Percentiles rank a stretch among this genome's conserved stretches.
Conservation (phyloP, 2,797 vertebrate species). For the Chloroceryle inda region DNA sequence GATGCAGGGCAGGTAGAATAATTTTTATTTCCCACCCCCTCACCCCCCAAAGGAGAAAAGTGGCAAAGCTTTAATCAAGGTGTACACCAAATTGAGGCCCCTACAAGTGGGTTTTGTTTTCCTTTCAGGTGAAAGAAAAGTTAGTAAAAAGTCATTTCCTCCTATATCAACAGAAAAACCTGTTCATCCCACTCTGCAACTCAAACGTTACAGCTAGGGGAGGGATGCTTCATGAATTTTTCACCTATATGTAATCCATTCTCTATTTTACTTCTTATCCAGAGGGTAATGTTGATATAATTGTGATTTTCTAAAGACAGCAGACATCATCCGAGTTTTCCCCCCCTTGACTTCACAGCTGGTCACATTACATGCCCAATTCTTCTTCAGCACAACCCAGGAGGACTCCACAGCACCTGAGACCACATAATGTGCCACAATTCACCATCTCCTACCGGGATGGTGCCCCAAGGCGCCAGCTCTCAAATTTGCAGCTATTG, state of each 20-base stretch:
- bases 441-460: accelerated
- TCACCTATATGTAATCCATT: neutral
- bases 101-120: neutral
- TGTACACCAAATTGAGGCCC: neutral
- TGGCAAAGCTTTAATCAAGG: neutral
- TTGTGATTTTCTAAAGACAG: neutral
- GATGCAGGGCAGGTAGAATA: neutral
- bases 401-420: neutral
- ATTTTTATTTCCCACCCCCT: neutral
- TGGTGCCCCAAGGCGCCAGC: neutral
- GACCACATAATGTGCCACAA: accelerated
- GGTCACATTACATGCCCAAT: accelerated
- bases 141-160: neutral
- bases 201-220: neutral
- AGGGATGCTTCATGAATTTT: neutral
- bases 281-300: neutral
- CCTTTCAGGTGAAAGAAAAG: accelerated
- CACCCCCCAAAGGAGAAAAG: no score
- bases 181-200: neutral
- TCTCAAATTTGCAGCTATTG: neutral
- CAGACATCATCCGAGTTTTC: neutral
- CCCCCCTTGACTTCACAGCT: neutral
- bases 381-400: neutral
- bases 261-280: neutral
- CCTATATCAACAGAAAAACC: neutral